Evolutionary conservation across 1,140 invertebrate genomes (phyloP).

Genomic region (Drosophila lacteicornis): DNA sequence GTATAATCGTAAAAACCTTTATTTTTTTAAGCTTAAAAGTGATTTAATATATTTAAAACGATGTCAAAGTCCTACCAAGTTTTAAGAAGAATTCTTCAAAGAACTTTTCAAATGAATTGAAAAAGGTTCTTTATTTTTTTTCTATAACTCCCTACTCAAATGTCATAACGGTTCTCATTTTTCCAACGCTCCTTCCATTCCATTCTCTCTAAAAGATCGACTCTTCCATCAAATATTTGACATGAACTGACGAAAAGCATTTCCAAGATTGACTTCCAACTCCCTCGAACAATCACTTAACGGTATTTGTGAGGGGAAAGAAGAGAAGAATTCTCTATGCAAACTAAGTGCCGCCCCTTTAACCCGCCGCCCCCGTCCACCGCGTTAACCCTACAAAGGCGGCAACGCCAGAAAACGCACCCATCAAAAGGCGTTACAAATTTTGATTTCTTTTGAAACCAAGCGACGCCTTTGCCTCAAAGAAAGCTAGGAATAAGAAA

Average conservation of each 20-base stretch:
- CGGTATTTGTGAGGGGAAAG: conserved; percentile 46
- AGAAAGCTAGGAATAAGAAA: conserved; percentile 25
- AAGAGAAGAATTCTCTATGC: conserved; percentile 67
- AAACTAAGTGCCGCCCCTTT: conserved; percentile 70
- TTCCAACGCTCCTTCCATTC: conserved; percentile 9
- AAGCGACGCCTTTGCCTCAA: conserved; percentile 61
- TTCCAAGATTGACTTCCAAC: conserved; percentile 41
- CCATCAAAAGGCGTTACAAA: conserved; percentile 82
- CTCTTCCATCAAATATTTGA: conserved; percentile 51
- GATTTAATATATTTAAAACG: too few relatives aligned
- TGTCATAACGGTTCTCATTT: conserved; percentile 45
- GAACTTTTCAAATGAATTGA: conserved; percentile 6
- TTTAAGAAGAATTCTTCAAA: background rate
- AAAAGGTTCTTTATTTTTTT: background rate
- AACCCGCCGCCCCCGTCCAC: conserved; percentile 18
- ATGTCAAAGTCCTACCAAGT: background rate
- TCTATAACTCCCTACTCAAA: conserved; percentile 13
- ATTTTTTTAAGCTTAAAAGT: background rate
- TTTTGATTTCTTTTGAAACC: conserved; percentile 80
- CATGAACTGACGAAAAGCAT: conserved; percentile 47
- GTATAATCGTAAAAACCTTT: background rate
- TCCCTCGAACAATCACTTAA: conserved; percentile 60
- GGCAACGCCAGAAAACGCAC: conserved; percentile 54
- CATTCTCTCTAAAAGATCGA: conserved; percentile 19
- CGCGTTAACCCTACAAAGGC: conserved; percentile 35